A percentile compares a stretch with the other conserved stretches of the same genome.
Conservation (phyloP, 2,113 vertebrate genomes). For the Sigmodon hispidus region DNA sequence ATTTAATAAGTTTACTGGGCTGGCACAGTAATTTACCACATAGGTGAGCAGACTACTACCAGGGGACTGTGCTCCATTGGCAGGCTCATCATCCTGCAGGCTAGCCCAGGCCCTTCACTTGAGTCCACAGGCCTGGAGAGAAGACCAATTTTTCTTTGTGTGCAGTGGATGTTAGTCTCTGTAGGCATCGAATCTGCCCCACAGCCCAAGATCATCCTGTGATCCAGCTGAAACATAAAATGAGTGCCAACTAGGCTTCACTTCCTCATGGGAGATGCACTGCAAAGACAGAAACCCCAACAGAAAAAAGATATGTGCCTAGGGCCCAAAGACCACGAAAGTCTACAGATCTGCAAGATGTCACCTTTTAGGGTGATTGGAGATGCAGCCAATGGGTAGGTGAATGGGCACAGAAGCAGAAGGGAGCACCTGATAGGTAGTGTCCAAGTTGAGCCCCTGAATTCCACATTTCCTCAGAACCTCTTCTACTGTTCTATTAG, state of each 20-base stretch:
- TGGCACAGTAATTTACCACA: neutral
- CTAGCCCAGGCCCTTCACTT: fast-evolving
- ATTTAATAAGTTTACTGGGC: neutral
- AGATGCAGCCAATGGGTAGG: neutral
- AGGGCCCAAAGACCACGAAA: neutral
- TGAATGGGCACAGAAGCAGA: neutral
- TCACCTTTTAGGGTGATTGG: fast-evolving
- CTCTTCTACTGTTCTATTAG: neutral
- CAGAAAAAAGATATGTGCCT: neutral
- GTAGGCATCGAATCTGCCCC: fast-evolving
- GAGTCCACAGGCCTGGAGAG: neutral
- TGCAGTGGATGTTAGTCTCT: neutral
- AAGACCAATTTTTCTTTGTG: neutral
- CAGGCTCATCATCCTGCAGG: neutral
- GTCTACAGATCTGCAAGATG: neutral
- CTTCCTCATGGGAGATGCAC: neutral
- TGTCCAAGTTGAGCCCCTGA: neutral
- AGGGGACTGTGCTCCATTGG: fast-evolving
- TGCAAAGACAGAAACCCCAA: fast-evolving
- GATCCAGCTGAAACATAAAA: neutral
- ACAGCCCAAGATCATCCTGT: neutral
- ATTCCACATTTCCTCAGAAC: neutral
- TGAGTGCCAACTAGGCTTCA: neutral
- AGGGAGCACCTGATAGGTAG: too few species aligned
- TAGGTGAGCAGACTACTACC: neutral